Conservation (phyloP, 2,113 vertebrate genomes). For the Muntiacus reevesi region DNA sequence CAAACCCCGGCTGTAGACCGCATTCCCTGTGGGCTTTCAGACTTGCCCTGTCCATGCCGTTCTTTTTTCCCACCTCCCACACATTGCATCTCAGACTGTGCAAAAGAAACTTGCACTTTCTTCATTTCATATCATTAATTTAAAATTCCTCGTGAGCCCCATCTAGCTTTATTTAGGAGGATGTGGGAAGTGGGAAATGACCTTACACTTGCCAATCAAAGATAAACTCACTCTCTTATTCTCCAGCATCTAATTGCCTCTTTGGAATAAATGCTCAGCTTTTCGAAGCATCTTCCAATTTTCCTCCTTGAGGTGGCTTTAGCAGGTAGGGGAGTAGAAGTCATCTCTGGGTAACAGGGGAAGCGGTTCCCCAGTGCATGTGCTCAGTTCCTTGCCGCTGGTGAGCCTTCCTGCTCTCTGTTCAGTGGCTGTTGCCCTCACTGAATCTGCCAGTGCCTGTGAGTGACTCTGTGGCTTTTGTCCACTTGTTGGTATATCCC, state of each 20-base stretch:
- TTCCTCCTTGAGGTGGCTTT: neutral
- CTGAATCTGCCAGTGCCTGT: neutral
- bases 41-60: neutral
- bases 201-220: neutral
- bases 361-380: neutral
- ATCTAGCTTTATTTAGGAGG: slow-evolving; percentile 12
- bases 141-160: neutral
- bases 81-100: neutral
- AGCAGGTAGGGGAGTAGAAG: neutral
- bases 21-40: neutral
- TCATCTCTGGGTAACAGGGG: neutral
- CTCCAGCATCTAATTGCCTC: neutral
- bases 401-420: neutral
- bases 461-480: neutral
- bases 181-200: neutral
- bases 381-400: neutral
- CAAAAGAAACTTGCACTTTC: neutral
- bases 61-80: neutral
- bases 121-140: neutral
- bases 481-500: neutral
- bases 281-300: neutral
- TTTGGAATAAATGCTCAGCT: neutral
- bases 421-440: neutral
- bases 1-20: neutral
- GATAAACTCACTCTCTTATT: neutral